phyloP scores from a whole-genome alignment of 2,113 vertebrate genomes.

The Ophthalmolycus amberensis region DNA sequence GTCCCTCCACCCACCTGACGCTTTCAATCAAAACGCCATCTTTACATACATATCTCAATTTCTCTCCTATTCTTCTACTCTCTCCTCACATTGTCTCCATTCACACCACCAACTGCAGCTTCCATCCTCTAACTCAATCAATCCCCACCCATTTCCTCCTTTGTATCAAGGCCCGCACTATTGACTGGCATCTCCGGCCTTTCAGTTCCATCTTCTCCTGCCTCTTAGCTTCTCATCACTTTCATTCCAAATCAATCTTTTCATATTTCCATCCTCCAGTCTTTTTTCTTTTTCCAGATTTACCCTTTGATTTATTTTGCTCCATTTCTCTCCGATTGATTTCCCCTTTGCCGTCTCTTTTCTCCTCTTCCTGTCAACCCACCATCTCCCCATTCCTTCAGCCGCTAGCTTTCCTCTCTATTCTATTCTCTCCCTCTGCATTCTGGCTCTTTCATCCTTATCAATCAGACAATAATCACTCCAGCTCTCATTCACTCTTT shows the following conservation, averaged over 20 bases:
- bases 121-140: constrained; percentile 12
- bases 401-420: not conserved
- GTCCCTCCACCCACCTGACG: not conserved
- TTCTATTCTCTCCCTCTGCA: not conserved
- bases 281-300: constrained; percentile 15
- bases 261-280: constrained; percentile 27
- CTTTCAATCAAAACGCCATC: not conserved
- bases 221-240: not conserved
- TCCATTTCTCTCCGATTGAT: constrained; percentile 45
- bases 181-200: constrained; percentile 3
- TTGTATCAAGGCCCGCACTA: not conserved
- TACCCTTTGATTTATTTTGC: not conserved
- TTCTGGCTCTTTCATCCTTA: constrained; percentile 33
- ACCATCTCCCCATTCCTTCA: constrained; percentile 9
- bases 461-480: constrained; percentile 43
- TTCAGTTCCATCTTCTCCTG: not conserved
- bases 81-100: constrained; percentile 1
- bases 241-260: constrained; percentile 47
- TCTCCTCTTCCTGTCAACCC: constrained; percentile 10
- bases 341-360: constrained; percentile 9
- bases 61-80: not conserved
- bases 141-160: not conserved
- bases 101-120: not conserved
- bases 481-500: constrained; percentile 18
- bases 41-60: not conserved